These are phyloP conservation scores for Drosophila grimshawi DNA, from an alignment of 1,140 invertebrate genomes.

Conservation along the genomic window DNA sequence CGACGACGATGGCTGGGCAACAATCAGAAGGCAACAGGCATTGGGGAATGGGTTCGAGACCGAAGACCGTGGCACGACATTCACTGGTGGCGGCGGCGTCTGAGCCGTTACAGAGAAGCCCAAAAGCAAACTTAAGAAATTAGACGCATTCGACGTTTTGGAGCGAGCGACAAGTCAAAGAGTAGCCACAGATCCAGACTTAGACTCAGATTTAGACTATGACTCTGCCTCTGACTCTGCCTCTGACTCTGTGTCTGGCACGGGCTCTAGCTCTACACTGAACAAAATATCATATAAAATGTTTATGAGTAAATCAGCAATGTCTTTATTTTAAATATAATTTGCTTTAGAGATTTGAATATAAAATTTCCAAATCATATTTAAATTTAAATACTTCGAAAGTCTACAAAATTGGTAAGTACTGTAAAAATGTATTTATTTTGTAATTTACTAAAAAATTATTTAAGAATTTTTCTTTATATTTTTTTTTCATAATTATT, in stretches of 20 bases:
- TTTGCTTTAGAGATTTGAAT: no score
- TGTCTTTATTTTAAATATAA: no score
- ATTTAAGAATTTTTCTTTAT: no score
- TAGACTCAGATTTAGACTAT: constrained; percentile 10
- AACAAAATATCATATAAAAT: background rate
- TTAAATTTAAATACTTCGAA: no score
- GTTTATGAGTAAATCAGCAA: no score
- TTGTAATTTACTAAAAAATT: no score
- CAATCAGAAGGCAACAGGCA: background rate
- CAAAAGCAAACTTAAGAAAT: constrained; percentile 72
- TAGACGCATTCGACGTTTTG: constrained; percentile 82
- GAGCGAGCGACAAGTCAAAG: constrained; percentile 79
- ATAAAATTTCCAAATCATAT: no score
- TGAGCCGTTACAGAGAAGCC: constrained; percentile 36
- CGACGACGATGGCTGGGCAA: constrained; percentile 49
- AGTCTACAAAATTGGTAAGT: no score
- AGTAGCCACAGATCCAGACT: constrained; percentile 38
- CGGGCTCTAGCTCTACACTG: constrained; percentile 9
- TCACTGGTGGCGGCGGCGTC: constrained; percentile 34
- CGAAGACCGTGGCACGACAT: constrained; percentile 51
- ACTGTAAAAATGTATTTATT: no score
- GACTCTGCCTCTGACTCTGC: background rate
- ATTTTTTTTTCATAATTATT: no score
- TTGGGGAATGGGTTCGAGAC: background rate
- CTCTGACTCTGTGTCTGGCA: background rate